phyloP scores from a whole-genome alignment of 2,797 vertebrate genomes.

The Oreochromis mossambicus region DNA sequence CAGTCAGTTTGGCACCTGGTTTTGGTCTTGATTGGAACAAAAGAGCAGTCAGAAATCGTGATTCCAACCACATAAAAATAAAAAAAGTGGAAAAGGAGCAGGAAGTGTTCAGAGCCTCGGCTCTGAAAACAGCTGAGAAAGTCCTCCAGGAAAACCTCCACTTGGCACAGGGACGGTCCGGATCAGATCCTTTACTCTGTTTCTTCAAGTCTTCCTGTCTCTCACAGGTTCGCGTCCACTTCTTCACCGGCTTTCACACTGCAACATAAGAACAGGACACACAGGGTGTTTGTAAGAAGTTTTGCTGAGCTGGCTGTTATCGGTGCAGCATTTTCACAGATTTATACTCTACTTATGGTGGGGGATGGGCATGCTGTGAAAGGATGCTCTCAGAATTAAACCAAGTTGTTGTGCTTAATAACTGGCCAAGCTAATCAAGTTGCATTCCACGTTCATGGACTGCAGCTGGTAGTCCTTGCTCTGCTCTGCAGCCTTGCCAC shows the following conservation, averaged over 20 bases:
- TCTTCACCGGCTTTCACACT: conserved; percentile 22
- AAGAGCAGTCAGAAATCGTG: background rate
- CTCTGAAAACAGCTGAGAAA: background rate
- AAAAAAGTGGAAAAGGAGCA: background rate
- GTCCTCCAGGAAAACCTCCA: background rate
- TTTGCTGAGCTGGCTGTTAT: background rate
- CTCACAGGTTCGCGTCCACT: background rate
- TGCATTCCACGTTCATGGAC: fast-evolving
- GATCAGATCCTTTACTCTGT: background rate
- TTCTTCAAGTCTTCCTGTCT: background rate
- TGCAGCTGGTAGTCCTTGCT: background rate
- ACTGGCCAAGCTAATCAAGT: background rate
- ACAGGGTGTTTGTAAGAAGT: background rate
- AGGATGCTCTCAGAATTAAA: background rate
- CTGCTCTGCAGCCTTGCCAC: background rate
- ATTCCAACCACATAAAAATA: background rate
- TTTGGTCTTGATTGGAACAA: conserved; percentile 55
- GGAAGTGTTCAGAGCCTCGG: background rate
- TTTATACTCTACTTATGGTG: background rate
- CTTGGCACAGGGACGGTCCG: background rate
- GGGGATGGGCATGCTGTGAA: background rate
- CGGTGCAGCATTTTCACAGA: background rate
- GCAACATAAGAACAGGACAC: conserved; percentile 32
- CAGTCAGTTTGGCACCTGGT: conserved; percentile 68
- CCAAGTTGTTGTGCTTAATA: background rate